Percentiles rank a stretch among this genome's conserved stretches.
These are phyloP conservation scores for Mesembrinibis cayennensis DNA, from an alignment of 2,113 vertebrate genomes.

Conservation along the genomic window DNA sequence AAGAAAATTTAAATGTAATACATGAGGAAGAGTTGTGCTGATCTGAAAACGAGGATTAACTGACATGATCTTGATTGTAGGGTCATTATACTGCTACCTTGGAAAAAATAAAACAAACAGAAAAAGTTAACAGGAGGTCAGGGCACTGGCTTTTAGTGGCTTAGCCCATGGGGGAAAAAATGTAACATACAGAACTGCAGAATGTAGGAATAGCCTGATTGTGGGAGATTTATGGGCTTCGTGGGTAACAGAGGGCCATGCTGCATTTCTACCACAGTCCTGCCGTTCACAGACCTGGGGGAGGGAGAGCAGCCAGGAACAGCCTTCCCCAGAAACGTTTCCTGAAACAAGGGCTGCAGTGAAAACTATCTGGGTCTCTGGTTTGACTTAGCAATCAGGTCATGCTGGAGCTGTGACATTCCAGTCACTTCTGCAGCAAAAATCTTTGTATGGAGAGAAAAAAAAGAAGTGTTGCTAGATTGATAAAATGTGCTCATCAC, in stretches of 20 bases:
- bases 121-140: constrained; percentile 7
- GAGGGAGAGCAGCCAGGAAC: constrained; percentile 6
- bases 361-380: neutral
- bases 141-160: neutral
- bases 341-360: neutral
- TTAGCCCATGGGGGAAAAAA: neutral
- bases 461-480: neutral
- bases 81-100: neutral
- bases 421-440: constrained; percentile 42
- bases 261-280: neutral
- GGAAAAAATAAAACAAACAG: constrained; percentile 1
- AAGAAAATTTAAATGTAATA: constrained; percentile 56
- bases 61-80: constrained; percentile 9
- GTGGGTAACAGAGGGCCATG: neutral
- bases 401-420: constrained; percentile 14
- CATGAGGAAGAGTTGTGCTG: constrained; percentile 28
- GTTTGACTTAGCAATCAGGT: constrained; percentile 24
- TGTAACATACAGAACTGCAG: neutral
- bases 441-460: neutral
- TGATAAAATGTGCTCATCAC: constrained; percentile 63
- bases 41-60: constrained; percentile 20
- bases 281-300: neutral
- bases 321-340: neutral
- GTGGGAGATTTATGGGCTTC: constrained; percentile 54
- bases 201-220: neutral